Percentiles rank a stretch among this genome's conserved stretches.
Conservation (phyloP, 2,888 invertebrate species). For the Caenorhabditis sinica region DNA sequence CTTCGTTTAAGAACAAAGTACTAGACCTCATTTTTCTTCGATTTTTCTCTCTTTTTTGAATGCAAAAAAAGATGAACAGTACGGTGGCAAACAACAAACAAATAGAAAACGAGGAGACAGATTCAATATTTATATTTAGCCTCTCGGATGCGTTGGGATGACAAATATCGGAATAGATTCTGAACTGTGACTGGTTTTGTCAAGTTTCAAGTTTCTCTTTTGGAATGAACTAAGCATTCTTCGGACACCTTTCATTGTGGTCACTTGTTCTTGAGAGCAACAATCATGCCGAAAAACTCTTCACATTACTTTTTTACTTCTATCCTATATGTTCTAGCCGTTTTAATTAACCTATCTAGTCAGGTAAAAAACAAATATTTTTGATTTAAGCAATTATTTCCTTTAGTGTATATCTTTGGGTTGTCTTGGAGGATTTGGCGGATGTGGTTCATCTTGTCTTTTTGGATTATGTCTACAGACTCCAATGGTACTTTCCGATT, state of each 20-base stretch:
- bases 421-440: conserved; percentile 67
- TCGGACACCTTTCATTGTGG: conserved; percentile 4
- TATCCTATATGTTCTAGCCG: not conserved
- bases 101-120: not conserved
- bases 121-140: conserved; percentile 26
- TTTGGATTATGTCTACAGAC: conserved; percentile 67
- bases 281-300: not conserved
- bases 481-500: conserved; percentile 41
- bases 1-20: conserved; percentile 42
- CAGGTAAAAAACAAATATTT: conserved; percentile 20
- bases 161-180: conserved; percentile 1
- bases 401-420: conserved; percentile 67
- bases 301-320: not conserved
- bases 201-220: conserved; percentile 31
- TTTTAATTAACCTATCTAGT: conserved; percentile 25
- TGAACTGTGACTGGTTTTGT: conserved; percentile 8
- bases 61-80: not conserved
- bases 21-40: conserved; percentile 39
- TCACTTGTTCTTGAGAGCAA: conserved; percentile 10
- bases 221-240: not conserved
- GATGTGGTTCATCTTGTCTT: conserved; percentile 65
- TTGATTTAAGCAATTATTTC: not conserved
- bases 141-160: not conserved
- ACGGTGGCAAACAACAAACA: conserved; percentile 17
- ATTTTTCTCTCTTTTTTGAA: not conserved